Percentiles rank a stretch among this genome's conserved stretches.
These are phyloP conservation scores for Pseudomyrmex pallidus DNA, from an alignment of 1,140 invertebrate genomes.

Conservation along the genomic window DNA sequence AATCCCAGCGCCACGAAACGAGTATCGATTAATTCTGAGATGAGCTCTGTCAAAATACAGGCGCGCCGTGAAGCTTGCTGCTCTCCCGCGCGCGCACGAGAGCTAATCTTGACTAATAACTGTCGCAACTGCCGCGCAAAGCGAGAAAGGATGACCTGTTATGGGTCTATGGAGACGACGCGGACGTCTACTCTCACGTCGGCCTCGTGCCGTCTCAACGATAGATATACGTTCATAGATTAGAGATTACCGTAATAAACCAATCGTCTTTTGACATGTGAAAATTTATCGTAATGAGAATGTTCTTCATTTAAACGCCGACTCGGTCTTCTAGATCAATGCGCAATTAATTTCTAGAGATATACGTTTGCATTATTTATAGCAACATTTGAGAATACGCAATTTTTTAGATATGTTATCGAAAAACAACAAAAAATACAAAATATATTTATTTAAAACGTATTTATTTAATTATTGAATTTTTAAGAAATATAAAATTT, in stretches of 20 bases:
- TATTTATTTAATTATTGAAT: too few species aligned
- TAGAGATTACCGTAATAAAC: slow-evolving; percentile 69
- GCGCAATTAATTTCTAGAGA: not conserved
- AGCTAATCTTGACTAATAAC: slow-evolving; percentile 84
- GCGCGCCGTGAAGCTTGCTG: slow-evolving; percentile 65
- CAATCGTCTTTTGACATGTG: slow-evolving; percentile 50
- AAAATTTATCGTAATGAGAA: slow-evolving; percentile 43
- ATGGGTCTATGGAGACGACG: slow-evolving; percentile 45
- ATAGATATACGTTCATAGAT: slow-evolving; percentile 66
- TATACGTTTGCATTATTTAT: not conserved
- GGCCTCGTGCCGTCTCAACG: slow-evolving; percentile 39
- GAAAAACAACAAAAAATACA: not conserved
- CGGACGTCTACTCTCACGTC: slow-evolving; percentile 20
- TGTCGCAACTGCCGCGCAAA: slow-evolving; percentile 73
- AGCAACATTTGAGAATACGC: not conserved
- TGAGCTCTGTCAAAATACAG: slow-evolving; percentile 83
- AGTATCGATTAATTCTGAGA: slow-evolving; percentile 82
- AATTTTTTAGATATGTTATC: not conserved
- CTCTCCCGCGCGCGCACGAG: slow-evolving; percentile 67
- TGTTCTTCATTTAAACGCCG: not conserved
- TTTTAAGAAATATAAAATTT: slow-evolving; percentile 1
- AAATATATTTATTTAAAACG: not conserved
- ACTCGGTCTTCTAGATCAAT: slow-evolving; percentile 1
- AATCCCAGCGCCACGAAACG: slow-evolving; percentile 80
- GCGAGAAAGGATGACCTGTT: slow-evolving; percentile 58